These are phyloP conservation scores for Oryzias celebensis DNA, from an alignment of 2,113 vertebrate genomes.

Conservation along the genomic window DNA sequence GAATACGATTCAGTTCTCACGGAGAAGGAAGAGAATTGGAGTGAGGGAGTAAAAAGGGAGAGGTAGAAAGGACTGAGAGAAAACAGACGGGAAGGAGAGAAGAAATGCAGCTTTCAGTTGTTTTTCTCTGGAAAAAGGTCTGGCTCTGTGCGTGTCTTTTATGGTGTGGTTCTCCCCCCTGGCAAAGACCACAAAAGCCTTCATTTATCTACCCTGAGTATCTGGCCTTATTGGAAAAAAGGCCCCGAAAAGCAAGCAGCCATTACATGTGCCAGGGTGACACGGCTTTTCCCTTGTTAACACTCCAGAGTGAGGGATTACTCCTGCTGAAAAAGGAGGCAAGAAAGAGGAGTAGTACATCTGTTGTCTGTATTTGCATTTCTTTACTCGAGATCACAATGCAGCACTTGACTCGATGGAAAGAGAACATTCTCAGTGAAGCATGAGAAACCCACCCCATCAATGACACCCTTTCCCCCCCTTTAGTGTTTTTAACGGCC, in stretches of 20 bases:
- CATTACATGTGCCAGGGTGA: constrained; percentile 68
- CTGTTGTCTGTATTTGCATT: constrained; percentile 77
- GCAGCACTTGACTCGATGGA: constrained; percentile 74
- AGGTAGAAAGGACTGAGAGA: constrained; percentile 29
- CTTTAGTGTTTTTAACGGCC: constrained; percentile 52
- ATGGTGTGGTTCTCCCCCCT: constrained; percentile 64
- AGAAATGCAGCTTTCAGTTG: constrained; percentile 63
- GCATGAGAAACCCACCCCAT: constrained; percentile 73
- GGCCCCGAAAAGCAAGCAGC: constrained; percentile 50
- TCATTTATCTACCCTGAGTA: constrained; percentile 72
- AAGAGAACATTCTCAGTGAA: constrained; percentile 72
- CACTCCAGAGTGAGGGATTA: constrained; percentile 68
- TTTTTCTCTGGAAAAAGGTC: constrained; percentile 63
- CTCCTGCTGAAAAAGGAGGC: constrained; percentile 46
- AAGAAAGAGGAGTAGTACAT: constrained; percentile 65
- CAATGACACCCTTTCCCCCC: constrained; percentile 65
- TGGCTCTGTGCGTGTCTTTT: constrained; percentile 68
- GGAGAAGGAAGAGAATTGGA: constrained; percentile 50
- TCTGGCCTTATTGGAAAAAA: constrained; percentile 60
- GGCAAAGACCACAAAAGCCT: constrained; percentile 68
- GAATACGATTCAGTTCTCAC: constrained; percentile 70
- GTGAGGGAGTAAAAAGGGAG: constrained; percentile 28
- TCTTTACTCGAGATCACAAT: constrained; percentile 74
- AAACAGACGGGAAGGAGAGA: constrained; percentile 21
- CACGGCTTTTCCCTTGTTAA: constrained; percentile 75